Percentiles rank a stretch among this genome's conserved stretches.
Conservation (phyloP, 30 jellyfish, hydroid and myxozoan genomes). For the Turritopsis dohrnii region DNA sequence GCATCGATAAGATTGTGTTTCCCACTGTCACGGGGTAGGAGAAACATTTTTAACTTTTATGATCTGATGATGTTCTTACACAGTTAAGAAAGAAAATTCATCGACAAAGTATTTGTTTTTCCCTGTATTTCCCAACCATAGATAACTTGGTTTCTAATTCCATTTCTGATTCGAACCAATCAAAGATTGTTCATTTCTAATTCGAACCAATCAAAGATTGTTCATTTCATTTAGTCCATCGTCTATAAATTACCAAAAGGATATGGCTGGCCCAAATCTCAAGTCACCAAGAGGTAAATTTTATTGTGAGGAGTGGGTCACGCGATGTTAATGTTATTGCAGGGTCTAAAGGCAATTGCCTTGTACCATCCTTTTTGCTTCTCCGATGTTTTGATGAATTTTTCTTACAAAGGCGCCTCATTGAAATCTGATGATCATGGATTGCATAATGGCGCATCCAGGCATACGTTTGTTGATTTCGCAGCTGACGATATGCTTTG, state of each 20-base stretch:
- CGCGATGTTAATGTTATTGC: no score
- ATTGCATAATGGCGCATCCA: not conserved
- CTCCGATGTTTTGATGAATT: not conserved
- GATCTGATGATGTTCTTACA: no score
- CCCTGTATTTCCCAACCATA: no score
- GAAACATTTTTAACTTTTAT: no score
- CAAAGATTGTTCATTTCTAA: not conserved
- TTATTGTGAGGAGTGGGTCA: not conserved
- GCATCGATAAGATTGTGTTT: constrained; percentile 3
- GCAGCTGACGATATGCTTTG: constrained; percentile 47
- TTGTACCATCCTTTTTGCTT: no score
- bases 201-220: not conserved
- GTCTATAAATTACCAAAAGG: not conserved
- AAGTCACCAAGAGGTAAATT: constrained; percentile 23
- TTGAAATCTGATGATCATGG: constrained; percentile 4
- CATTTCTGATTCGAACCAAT: no score
- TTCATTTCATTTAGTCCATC: not conserved
- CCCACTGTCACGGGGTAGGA: constrained; percentile 5
- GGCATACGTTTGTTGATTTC: constrained; percentile 28
- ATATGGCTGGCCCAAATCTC: constrained; percentile 25
- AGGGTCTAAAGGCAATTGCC: no score
- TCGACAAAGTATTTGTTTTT: no score
- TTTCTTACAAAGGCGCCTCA: not conserved
- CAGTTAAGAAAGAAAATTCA: no score
- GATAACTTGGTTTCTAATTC: no score